Conservation (phyloP, 2,113 vertebrate genomes). For the Gadus chalcogrammus region DNA sequence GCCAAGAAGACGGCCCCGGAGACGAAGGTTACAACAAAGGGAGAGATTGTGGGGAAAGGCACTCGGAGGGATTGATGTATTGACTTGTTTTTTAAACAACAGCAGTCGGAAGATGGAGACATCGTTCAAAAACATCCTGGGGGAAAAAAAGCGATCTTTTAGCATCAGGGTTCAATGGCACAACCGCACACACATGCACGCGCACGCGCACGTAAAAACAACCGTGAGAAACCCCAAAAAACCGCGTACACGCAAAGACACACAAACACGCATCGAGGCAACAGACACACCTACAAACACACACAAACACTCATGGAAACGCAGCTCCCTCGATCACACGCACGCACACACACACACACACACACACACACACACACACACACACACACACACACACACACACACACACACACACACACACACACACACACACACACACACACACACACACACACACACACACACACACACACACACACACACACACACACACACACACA, state of each 20-base stretch:
- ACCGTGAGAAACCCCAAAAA: not conserved
- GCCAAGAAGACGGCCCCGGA: too few species aligned
- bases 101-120: not conserved
- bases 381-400: constrained; percentile 17
- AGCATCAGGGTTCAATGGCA: not conserved
- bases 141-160: not conserved
- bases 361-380: too few species aligned
- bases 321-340: constrained; percentile 2
- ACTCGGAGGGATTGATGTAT: not conserved
- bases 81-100: not conserved
- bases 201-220: not conserved
- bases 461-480: too few species aligned
- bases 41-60: constrained; percentile 15
- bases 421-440: constrained; percentile 3
- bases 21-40: constrained; percentile 21
- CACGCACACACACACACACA: too few species aligned
- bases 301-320: constrained; percentile 6
- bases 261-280: not conserved
- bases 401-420: constrained; percentile 9
- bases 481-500: too few species aligned
- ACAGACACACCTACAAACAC: too few species aligned
- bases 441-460: not conserved
- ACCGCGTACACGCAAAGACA: constrained; percentile 5
- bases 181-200: constrained; percentile 30
- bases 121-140: not conserved